Conservation (phyloP, 2,113 vertebrate species). For the Periophthalmodon schlosseri region DNA sequence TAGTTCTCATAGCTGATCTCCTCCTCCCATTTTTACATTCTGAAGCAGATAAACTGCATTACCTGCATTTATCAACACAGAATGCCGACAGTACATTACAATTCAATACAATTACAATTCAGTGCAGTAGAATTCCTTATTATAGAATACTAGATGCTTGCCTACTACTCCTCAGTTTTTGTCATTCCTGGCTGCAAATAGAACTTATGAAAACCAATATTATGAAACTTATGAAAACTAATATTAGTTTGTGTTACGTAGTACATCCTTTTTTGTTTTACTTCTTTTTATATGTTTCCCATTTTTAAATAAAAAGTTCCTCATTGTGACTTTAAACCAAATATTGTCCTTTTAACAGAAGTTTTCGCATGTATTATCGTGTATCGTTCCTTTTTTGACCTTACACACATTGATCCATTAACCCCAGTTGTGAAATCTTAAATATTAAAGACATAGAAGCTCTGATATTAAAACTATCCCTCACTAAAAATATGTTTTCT, state of each 20-base stretch:
- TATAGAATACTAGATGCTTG: not conserved
- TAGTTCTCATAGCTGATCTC: no score
- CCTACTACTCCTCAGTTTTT: not conserved
- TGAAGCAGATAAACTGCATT: not conserved
- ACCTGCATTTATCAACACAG: no score
- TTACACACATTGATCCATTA: not conserved
- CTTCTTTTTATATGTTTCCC: not conserved
- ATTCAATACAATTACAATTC: no score
- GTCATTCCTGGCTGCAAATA: no score
- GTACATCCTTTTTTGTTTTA: not conserved
- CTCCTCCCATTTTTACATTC: not conserved
- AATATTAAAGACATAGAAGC: not conserved
- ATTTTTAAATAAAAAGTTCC: not conserved
- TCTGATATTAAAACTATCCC: not conserved
- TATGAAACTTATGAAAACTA: no score
- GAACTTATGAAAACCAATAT: no score
- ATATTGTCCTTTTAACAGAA: not conserved
- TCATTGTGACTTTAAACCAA: not conserved
- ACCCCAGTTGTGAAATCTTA: not conserved
- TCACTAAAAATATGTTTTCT: not conserved
- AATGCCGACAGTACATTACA: no score
- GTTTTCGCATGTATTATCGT: not conserved
- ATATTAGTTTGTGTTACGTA: not conserved
- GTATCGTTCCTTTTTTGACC: not conserved
- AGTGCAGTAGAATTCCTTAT: not conserved